Percentiles rank a stretch among this genome's conserved stretches.
phyloP scores from a whole-genome alignment of 2,888 invertebrate species.

The Yponomeuta malinellus region DNA sequence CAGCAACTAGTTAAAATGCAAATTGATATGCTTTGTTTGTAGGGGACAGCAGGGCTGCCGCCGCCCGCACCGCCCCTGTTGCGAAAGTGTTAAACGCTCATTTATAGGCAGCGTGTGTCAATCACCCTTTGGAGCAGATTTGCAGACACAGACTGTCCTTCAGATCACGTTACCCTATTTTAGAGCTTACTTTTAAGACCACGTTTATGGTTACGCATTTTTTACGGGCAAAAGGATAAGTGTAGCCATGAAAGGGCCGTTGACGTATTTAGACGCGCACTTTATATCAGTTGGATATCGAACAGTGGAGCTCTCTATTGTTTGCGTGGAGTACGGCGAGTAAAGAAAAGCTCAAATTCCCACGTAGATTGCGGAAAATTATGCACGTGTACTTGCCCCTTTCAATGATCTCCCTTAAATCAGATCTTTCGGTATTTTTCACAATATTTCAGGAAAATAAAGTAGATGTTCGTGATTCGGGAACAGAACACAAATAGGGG shows the following conservation, averaged over 20 bases:
- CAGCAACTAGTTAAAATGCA: constrained; percentile 68
- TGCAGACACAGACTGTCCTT: constrained; percentile 20
- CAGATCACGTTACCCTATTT: constrained; percentile 12
- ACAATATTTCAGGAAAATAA: constrained; percentile 54
- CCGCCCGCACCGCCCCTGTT: constrained; percentile 27
- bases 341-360: constrained; percentile 1
- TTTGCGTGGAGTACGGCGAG: neutral
- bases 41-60: constrained; percentile 33
- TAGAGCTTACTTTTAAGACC: constrained; percentile 14
- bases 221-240: constrained; percentile 7
- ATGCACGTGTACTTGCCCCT: constrained; percentile 43
- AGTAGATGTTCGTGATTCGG: constrained; percentile 63
- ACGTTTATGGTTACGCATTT: constrained; percentile 15
- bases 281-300: neutral
- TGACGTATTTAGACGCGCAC: neutral
- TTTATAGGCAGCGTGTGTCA: constrained; percentile 49
- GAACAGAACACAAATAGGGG: constrained; percentile 66
- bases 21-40: constrained; percentile 67
- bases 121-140: constrained; percentile 32
- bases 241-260: neutral
- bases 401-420: constrained; percentile 62
- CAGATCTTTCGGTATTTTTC: constrained; percentile 59
- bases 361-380: constrained; percentile 34
- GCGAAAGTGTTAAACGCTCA: constrained; percentile 60
- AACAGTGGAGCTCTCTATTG: neutral